phyloP scores from a whole-genome alignment of 2,888 invertebrate genomes.

The Rhingia rostrata region DNA sequence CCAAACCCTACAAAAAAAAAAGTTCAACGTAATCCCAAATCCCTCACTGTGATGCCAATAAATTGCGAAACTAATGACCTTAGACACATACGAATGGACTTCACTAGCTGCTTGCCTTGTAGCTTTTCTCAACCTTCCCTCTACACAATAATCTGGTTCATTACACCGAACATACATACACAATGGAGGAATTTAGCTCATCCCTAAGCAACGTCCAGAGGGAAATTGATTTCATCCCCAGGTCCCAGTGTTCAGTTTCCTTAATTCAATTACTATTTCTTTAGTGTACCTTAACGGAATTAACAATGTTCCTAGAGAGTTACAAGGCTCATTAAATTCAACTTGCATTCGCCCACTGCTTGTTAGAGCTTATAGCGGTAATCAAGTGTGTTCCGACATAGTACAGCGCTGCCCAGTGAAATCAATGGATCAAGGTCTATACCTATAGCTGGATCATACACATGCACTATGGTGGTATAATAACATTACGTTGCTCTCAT shows the following conservation, averaged over 20 bases:
- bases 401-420: slow-evolving; percentile 2
- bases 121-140: not conserved
- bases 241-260: not conserved
- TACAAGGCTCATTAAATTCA: slow-evolving; percentile 65
- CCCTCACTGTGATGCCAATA: not conserved
- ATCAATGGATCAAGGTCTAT: not conserved
- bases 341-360: slow-evolving; percentile 32
- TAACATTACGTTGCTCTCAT: slow-evolving; percentile 61
- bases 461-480: slow-evolving; percentile 36
- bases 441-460: no score
- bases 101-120: not conserved
- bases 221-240: not conserved
- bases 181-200: not conserved
- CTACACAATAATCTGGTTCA: slow-evolving; percentile 31
- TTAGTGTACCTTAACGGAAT: slow-evolving; percentile 42
- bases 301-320: slow-evolving; percentile 35
- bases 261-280: slow-evolving; percentile 44
- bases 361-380: not conserved
- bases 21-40: not conserved
- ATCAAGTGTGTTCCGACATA: slow-evolving; percentile 18
- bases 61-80: not conserved
- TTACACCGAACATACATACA: slow-evolving; percentile 17
- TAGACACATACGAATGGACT: not conserved
- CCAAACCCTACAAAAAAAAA: no score
- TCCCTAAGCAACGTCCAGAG: slow-evolving; percentile 13